phyloP scores from a whole-genome alignment of 2,888 invertebrate species.

The Linnaemya vulpina region DNA sequence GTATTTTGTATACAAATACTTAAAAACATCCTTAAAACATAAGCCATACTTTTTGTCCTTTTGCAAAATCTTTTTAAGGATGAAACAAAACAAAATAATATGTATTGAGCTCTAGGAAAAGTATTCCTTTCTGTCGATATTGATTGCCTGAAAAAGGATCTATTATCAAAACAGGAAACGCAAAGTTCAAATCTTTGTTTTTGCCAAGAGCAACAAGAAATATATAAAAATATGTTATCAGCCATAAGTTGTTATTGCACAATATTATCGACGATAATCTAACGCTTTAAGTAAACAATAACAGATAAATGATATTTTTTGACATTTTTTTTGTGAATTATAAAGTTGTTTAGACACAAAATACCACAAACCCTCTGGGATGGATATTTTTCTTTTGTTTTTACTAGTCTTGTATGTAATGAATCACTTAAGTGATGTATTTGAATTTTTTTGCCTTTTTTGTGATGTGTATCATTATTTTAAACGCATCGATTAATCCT shows the following conservation, averaged over 20 bases:
- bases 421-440: slow-evolving; percentile 21
- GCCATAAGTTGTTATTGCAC: slow-evolving; percentile 46
- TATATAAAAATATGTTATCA: slow-evolving; percentile 26
- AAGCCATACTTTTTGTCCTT: slow-evolving; percentile 52
- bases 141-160: slow-evolving; percentile 45
- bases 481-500: slow-evolving; percentile 19
- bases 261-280: slow-evolving; percentile 44
- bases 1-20: slow-evolving; percentile 13
- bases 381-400: neutral
- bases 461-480: neutral
- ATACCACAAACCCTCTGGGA: neutral
- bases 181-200: slow-evolving; percentile 36
- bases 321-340: neutral
- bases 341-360: neutral
- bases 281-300: slow-evolving; percentile 52
- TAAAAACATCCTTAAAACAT: slow-evolving; percentile 48
- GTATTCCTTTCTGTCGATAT: slow-evolving; percentile 6
- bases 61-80: slow-evolving; percentile 25
- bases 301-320: slow-evolving; percentile 46
- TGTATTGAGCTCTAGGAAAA: slow-evolving; percentile 7
- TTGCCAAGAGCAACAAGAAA: slow-evolving; percentile 6
- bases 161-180: slow-evolving; percentile 20
- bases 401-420: neutral
- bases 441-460: slow-evolving; percentile 6
- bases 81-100: slow-evolving; percentile 24